Evolutionary conservation across 2,888 invertebrate species (phyloP).

Genomic region (Rhyacophila evoluta): DNA sequence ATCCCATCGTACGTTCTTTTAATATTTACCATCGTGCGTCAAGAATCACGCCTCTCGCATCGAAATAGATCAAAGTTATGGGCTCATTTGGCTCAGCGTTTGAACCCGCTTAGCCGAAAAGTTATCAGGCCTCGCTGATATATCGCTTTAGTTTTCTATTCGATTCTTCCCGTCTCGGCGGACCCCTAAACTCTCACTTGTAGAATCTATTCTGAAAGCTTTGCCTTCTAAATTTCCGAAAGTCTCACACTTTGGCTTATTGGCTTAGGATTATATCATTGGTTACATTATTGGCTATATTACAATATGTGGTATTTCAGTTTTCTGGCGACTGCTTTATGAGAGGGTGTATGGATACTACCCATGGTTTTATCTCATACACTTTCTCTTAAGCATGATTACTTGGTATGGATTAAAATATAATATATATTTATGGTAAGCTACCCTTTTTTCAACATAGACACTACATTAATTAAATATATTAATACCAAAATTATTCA

Average conservation of each 20-base stretch:
- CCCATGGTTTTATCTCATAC: too few species aligned
- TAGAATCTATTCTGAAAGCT: slow-evolving; percentile 8
- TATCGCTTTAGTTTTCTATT: slow-evolving; percentile 15
- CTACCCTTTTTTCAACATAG: too few species aligned
- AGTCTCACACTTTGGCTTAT: not conserved
- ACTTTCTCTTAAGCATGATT: too few species aligned
- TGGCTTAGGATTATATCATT: not conserved
- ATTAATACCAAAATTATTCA: too few species aligned
- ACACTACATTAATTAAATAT: too few species aligned
- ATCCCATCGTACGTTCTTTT: too few species aligned
- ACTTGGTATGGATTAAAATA: too few species aligned
- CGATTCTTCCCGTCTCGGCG: not conserved
- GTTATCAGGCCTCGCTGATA: slow-evolving; percentile 1
- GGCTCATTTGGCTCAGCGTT: not conserved
- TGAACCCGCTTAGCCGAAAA: slow-evolving; percentile 4
- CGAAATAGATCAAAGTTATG: slow-evolving; percentile 1
- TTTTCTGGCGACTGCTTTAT: too few species aligned
- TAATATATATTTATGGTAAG: too few species aligned
- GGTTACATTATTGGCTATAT: too few species aligned
- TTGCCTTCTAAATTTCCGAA: not conserved
- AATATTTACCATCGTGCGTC: not conserved
- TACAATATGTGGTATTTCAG: too few species aligned
- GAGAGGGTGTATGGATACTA: too few species aligned
- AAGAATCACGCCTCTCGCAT: not conserved
- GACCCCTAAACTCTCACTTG: not conserved